Evolutionary conservation across 1,140 invertebrate genomes (phyloP), one percentile per base, ranked within the genome.

Genomic region (Adoxophyes honmai): DNA sequence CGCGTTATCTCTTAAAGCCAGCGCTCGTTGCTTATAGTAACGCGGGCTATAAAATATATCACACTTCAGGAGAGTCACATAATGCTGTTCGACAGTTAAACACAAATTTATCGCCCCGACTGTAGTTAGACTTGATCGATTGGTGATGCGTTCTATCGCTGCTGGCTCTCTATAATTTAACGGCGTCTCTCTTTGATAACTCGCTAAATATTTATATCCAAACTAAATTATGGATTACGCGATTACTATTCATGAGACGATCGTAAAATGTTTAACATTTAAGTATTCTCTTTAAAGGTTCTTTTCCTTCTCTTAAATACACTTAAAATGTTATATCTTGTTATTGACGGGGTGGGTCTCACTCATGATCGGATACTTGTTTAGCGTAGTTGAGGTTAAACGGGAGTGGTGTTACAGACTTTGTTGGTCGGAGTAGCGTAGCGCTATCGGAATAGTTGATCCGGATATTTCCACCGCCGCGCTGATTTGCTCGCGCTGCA

Each of bases 101-200:
- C 16, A 48, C 42, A 48, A 48, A 48, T 48, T 33, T 48, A 48
- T 48, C n/a, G 42, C 10, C 16, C 18, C 42, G 42, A n/a, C 42
- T 28, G 42, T 9, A 10, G 34, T 16, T 21, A 21, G 10, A n/a
- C 1, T 28, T 15, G 9, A 7, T 42, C 15, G 4, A 21, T 44
- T n/a, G 7, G 5, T 14, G 14, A 42, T 42, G 15, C 38, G 9
- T 42, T 18, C 38, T 4, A 42, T 15, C 8, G 8, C 2, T 16
- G 38, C 10, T 18, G 38, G 7, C 6, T 18, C 7, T 36, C n/a
- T 36, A 9, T 10, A 36, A 36, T 36, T 36, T 36, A 1, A 36
- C 9, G 34, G n/a, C n/a, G 34, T 36, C 34, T 11, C 8, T 36
- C 34, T 10, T 4, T 9, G 34, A 36, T 36, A 1, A 36, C n/a